phyloP scores from a whole-genome alignment of 2,888 invertebrate species.

The Drosophila vallismaia region DNA sequence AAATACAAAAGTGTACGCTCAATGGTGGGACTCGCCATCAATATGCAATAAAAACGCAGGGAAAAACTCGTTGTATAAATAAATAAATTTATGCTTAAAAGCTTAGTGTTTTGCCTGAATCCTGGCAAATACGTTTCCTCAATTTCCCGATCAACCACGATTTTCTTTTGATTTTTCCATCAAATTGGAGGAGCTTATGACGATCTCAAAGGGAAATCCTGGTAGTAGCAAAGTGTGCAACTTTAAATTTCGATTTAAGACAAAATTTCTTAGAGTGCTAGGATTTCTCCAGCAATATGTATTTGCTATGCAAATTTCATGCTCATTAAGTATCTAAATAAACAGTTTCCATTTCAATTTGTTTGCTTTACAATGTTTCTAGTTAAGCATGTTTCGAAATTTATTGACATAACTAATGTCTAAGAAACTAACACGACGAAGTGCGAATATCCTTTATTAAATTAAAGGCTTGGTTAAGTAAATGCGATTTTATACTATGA shows the following conservation, averaged over 20 bases:
- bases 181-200: neutral
- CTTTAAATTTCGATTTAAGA: neutral
- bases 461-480: conserved; percentile 3
- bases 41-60: conserved; percentile 19
- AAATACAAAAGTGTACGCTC: conserved; percentile 19
- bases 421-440: conserved; percentile 1
- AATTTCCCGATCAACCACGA: conserved; percentile 3
- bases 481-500: conserved; percentile 5
- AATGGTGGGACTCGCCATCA: conserved; percentile 20
- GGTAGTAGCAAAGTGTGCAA: neutral
- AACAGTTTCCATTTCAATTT: conserved; percentile 44
- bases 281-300: neutral
- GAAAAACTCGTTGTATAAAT: conserved; percentile 43
- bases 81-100: conserved; percentile 68
- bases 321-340: conserved; percentile 39
- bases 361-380: conserved; percentile 31
- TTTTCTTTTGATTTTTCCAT: neutral
- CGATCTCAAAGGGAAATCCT: neutral
- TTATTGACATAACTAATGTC: conserved; percentile 3
- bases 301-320: conserved; percentile 6
- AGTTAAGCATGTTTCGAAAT: conserved; percentile 8
- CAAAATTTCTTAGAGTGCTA: neutral
- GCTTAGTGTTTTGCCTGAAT: conserved; percentile 57
- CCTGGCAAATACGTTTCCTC: conserved; percentile 15
- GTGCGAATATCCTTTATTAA: conserved; percentile 1